Evolutionary conservation across 2,113 vertebrate species (phyloP), one percentile per base, ranked within the genome.

Genomic region (Labrus mixtus): DNA sequence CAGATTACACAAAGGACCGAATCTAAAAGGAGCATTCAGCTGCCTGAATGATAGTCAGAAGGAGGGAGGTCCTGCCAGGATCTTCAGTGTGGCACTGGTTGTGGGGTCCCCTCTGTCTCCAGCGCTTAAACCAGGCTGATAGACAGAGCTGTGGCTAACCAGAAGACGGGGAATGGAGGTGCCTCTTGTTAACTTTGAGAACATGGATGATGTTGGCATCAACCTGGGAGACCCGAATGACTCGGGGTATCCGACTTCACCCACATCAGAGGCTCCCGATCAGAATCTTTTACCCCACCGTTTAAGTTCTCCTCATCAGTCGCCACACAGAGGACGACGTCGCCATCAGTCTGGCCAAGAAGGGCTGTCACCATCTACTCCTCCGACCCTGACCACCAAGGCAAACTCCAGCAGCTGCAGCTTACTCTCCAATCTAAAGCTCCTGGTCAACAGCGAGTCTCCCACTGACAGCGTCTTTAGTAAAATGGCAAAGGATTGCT

Each of bases 141-240:
- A 73, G 87, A 82, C 93, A 90, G 90, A 95, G 82, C 84, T 90
- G 85, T 84, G 93, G 91, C 85, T 90, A 86, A 94, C 91, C 8
- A 58, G 63, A 76, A 93, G 39, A 37, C 76, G 61, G 80, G 87
- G 91, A 86, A 98, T 99, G 97, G 97, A 98, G 90, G 96, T 98
- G 90, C 96, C 97, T 46, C 94, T 99, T 4, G 96, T 98, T 81
- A 95, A 95, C 76, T 97, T 98, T 72, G 96, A 98, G 81, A 98
- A 96, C 73, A 89, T 96, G 33, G 96, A 98, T 1, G 96, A 98
- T 79, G 93, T 96, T 39, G 95, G 95, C 60, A 93, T 95, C 82
- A 92, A 92, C 84, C 75, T 95, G 69, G 95, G 93, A 10, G 93
- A 95, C 73, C 93, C 93, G 6, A 96, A 92, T 79, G 96, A 97